Base-by-base conservation (phyloP, 2,888 invertebrate genomes). In the Bibio marci region DNA sequence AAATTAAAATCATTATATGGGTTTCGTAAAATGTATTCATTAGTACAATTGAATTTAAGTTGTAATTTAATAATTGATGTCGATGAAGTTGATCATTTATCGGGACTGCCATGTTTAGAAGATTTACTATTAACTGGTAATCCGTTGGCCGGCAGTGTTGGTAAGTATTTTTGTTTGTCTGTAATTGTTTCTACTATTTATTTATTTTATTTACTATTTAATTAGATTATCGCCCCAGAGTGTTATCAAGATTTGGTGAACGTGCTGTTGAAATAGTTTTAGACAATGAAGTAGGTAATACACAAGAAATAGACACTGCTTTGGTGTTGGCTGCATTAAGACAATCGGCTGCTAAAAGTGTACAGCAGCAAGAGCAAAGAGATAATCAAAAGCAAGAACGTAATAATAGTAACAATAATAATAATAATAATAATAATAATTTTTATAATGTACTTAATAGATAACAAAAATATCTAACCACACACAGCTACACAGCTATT, bases 221-320 rank as follows among this genome's bases (percentile, higher is more conserved):
- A n/a, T 73, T 81, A 54, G 94, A 95, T 63, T 95, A 92, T 54
- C 71, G 95, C 50, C 80, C 88, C 1, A 83, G 86, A 53, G 83
- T 91, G 3, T 65, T 95, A 46, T 85, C 90, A 50, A 74, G 82
- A 49, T 92, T 95, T 54, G 81, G 82, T 36, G 73, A 76, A 34
- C 70, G 91, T 45, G 85, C 87, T 49, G 64, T 71, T 12, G 85
- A 91, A 56, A 75, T 95, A 28, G 79, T 76, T 52, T 61, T 95
- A 43, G 95, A 97, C 54, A 87, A 85, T 54, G 82, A 87, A 52
- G 80, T 74, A 47, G 80, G 90, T 0, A 78, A 83, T 11, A 81
- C 81, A 52, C 79, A 80, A 48, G 95, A 95, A 58, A 57, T 92
- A 48, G 94, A 95, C 53, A 92, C 87, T 3, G 90, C 92, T 1